Evolutionary conservation across 2,797 vertebrate species (phyloP).

Genomic region (Aplochiton taeniatus): DNA sequence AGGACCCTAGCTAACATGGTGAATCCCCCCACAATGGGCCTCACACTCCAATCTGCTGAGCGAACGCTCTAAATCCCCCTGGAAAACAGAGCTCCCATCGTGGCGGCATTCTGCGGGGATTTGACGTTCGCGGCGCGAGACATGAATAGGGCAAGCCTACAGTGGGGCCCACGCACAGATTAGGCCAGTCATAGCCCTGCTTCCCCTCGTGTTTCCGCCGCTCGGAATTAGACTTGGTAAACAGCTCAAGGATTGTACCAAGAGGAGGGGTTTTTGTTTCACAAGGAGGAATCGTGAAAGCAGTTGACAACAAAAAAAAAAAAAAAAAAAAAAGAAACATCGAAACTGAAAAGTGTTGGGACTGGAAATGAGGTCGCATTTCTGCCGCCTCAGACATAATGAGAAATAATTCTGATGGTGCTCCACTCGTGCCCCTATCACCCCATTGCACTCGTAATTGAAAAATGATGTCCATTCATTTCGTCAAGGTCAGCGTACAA

Average conservation of each 20-base stretch:
- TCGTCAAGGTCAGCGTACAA: constrained; percentile 70
- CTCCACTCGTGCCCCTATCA: constrained; percentile 41
- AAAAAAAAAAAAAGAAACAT: constrained; percentile 25
- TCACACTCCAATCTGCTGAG: constrained; percentile 66
- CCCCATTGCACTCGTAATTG: constrained; percentile 65
- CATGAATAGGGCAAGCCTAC: constrained; percentile 59
- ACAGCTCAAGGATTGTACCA: constrained; percentile 51
- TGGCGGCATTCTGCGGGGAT: constrained; percentile 67
- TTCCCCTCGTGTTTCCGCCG: constrained; percentile 42
- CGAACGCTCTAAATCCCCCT: constrained; percentile 62
- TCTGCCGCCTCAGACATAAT: constrained; percentile 53
- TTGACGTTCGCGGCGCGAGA: constrained; percentile 59
- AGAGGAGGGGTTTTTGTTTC: constrained; percentile 40
- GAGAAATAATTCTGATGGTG: constrained; percentile 53
- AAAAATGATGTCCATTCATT: constrained; percentile 64
- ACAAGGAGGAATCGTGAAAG: neutral
- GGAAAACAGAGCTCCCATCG: constrained; percentile 62
- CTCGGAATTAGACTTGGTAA: constrained; percentile 60
- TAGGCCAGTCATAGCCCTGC: constrained; percentile 61
- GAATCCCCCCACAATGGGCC: constrained; percentile 64
- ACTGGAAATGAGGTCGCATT: constrained; percentile 23
- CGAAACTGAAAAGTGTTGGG: constrained; percentile 29
- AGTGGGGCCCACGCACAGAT: constrained; percentile 66
- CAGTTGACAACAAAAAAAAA: constrained; percentile 37
- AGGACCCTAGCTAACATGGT: constrained; percentile 46